These are phyloP conservation scores for Hydrotaea diabolus DNA, from an alignment of 2,888 invertebrate species.

Conservation along the genomic window DNA sequence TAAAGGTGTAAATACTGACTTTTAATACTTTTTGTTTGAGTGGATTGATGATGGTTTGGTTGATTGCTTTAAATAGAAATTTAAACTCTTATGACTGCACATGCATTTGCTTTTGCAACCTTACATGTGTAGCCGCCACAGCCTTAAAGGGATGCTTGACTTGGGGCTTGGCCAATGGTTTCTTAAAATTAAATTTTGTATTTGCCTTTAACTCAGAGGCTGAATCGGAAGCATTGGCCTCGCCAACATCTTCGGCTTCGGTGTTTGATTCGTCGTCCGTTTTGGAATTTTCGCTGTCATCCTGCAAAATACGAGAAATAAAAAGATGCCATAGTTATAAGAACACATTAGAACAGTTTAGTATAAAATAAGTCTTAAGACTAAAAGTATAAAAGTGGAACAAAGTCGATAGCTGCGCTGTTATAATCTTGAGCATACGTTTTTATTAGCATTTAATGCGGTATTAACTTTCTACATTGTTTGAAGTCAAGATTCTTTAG, in stretches of 20 bases:
- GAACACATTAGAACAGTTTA: too few species aligned
- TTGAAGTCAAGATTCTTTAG: too few species aligned
- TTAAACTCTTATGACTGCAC: constrained; percentile 73
- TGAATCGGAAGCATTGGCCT: constrained; percentile 60
- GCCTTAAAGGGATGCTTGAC: constrained; percentile 76
- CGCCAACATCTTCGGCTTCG: constrained; percentile 73
- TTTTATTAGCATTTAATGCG: too few species aligned
- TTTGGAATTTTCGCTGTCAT: constrained; percentile 59
- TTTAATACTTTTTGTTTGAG: constrained; percentile 19
- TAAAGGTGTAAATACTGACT: constrained; percentile 45
- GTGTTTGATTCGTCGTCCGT: constrained; percentile 69
- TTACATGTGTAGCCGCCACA: constrained; percentile 76
- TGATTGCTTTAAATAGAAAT: background rate
- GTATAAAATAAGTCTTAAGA: too few species aligned
- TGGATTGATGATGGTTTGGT: constrained; percentile 22
- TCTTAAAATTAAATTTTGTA: constrained; percentile 49
- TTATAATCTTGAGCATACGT: too few species aligned
- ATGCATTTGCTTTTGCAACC: constrained; percentile 77
- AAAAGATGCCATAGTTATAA: too few species aligned
- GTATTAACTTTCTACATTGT: too few species aligned
- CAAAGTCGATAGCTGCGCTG: too few species aligned
- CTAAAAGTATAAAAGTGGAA: too few species aligned
- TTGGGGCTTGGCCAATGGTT: constrained; percentile 60
- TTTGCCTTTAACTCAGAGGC: constrained; percentile 48
- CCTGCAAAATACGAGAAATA: constrained; percentile 39